A percentile compares a stretch with the other conserved stretches of the same genome.
Conservation (phyloP, 2,113 vertebrate genomes). For the Daboia siamensis region DNA sequence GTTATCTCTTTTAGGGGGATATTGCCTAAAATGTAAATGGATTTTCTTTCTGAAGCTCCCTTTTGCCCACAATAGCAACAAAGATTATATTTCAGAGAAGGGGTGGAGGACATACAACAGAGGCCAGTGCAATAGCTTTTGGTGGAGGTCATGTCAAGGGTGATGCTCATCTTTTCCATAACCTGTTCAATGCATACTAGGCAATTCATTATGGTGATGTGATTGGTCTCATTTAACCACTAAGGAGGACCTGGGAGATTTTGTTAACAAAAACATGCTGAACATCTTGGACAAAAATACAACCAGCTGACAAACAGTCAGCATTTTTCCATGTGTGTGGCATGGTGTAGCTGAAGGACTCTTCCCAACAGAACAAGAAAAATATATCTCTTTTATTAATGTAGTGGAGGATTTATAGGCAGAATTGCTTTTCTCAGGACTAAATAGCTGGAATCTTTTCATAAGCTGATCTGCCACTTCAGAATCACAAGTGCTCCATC, state of each 20-base stretch:
- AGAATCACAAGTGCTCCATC: constrained; percentile 75
- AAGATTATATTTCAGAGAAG: not conserved
- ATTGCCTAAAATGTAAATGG: not conserved
- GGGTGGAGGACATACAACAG: not conserved
- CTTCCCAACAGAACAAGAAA: constrained; percentile 37
- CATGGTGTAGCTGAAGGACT: constrained; percentile 29
- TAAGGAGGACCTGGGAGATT: not conserved
- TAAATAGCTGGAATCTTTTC: constrained; percentile 24
- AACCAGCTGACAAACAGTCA: constrained; percentile 7
- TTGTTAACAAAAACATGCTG: not conserved
- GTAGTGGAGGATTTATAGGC: constrained; percentile 31
- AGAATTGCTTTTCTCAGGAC: constrained; percentile 27
- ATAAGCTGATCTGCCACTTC: constrained; percentile 28
- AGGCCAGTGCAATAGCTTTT: not conserved
- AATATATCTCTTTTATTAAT: not conserved
- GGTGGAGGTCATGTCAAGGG: not conserved
- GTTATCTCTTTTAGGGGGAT: not conserved
- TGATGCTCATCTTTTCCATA: not conserved
- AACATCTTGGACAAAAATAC: constrained; percentile 1
- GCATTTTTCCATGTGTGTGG: constrained; percentile 2
- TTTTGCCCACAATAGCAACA: not conserved
- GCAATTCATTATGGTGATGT: not conserved
- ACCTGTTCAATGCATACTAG: not conserved
- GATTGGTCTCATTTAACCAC: not conserved
- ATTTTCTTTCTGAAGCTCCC: no score